These are phyloP conservation scores for Xiphorhynchus elegans DNA, from an alignment of 2,113 vertebrate genomes.

Conservation along the genomic window DNA sequence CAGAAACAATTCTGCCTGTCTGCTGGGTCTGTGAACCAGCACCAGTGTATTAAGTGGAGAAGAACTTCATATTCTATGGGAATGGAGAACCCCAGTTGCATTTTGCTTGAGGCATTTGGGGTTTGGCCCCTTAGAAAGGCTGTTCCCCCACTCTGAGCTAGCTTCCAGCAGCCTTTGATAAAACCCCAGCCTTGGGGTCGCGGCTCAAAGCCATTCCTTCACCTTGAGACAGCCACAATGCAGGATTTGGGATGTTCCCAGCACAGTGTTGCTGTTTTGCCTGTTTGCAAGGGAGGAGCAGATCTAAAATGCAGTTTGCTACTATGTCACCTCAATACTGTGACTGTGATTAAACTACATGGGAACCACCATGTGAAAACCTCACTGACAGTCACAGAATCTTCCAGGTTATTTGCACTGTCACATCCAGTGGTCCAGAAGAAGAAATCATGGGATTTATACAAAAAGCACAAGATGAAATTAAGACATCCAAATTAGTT, in stretches of 20 bases:
- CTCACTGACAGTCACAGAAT: neutral
- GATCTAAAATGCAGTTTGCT: neutral
- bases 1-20: neutral
- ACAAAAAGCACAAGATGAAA: neutral
- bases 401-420: neutral
- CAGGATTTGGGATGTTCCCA: neutral
- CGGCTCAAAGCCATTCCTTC: neutral
- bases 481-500: neutral
- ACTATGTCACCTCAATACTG: neutral
- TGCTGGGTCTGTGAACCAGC: neutral
- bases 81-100: neutral
- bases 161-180: neutral
- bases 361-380: neutral
- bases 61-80: neutral
- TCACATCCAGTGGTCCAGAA: neutral
- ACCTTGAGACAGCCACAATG: neutral
- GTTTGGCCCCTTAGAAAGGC: neutral
- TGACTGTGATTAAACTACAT: neutral
- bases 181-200: neutral
- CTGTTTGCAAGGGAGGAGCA: neutral
- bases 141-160: neutral
- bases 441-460: neutral
- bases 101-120: neutral
- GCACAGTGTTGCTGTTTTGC: neutral
- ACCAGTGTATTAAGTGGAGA: neutral